These are phyloP conservation scores for Antigone vipio DNA, from an alignment of 2,113 vertebrate species.

Conservation along the genomic window DNA sequence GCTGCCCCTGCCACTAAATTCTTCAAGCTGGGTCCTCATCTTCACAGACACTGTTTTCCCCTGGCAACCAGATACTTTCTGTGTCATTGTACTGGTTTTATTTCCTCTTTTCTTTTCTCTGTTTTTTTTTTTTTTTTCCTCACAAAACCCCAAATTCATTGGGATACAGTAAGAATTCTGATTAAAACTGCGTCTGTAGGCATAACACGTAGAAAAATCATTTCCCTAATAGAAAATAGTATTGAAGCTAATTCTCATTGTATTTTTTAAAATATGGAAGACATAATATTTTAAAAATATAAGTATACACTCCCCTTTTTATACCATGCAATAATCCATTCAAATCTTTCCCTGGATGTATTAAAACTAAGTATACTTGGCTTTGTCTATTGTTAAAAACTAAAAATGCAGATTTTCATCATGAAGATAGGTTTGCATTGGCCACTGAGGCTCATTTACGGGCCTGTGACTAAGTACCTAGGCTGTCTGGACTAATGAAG, in stretches of 20 bases:
- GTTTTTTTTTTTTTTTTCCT: not conserved
- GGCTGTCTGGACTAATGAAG: not conserved
- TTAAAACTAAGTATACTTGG: not conserved
- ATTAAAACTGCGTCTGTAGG: not conserved
- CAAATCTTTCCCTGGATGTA: not conserved
- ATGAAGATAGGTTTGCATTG: not conserved
- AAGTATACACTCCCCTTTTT: not conserved
- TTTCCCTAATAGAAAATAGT: not conserved
- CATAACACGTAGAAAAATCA: not conserved
- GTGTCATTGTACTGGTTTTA: not conserved
- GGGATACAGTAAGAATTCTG: not conserved
- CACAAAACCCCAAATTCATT: not conserved
- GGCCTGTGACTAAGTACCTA: not conserved
- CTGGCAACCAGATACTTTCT: not conserved
- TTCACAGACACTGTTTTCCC: not conserved
- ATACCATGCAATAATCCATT: not conserved
- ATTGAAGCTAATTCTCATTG: not conserved
- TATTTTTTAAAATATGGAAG: not conserved
- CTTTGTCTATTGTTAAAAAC: not conserved
- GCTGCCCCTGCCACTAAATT: constrained; percentile 12
- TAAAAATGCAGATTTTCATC: not conserved
- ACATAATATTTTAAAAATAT: not conserved
- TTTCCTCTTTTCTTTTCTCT: not conserved
- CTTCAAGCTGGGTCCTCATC: not conserved
- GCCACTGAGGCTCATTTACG: not conserved